phyloP scores from a whole-genome alignment of 1,140 invertebrate species.

The Agrilus planipennis region DNA sequence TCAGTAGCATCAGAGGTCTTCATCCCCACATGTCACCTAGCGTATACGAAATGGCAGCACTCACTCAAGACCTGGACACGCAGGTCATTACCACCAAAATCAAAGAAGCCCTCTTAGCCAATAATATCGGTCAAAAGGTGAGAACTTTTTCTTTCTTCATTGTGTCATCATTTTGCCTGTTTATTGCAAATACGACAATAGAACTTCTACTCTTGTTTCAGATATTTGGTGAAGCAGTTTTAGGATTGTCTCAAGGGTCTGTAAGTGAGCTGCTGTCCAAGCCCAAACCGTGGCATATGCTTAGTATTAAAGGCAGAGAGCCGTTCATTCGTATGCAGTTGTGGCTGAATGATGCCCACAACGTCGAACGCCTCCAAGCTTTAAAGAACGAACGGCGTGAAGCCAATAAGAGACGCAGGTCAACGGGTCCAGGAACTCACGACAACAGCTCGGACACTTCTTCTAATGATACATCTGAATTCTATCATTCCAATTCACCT shows the following conservation, averaged over 20 bases:
- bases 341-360: slow-evolving; percentile 90
- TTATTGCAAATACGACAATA: no score
- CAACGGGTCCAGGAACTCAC: slow-evolving; percentile 60
- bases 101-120: slow-evolving; percentile 90
- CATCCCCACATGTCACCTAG: slow-evolving; percentile 74
- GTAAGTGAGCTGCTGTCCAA: slow-evolving; percentile 95
- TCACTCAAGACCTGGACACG: slow-evolving; percentile 93
- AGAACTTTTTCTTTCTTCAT: slow-evolving; percentile 13
- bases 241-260: slow-evolving; percentile 92
- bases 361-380: slow-evolving; percentile 77
- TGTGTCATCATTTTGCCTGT: background rate
- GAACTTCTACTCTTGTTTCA: no score
- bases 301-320: slow-evolving; percentile 94
- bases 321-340: slow-evolving; percentile 98
- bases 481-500: slow-evolving; percentile 75
- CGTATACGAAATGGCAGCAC: slow-evolving; percentile 91
- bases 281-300: slow-evolving; percentile 98
- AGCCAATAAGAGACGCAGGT: slow-evolving; percentile 74
- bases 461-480: slow-evolving; percentile 78
- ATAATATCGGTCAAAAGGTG: slow-evolving; percentile 95
- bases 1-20: slow-evolving; percentile 52
- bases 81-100: slow-evolving; percentile 94
- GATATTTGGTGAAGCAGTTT: slow-evolving; percentile 93
- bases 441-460: slow-evolving; percentile 78
- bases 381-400: slow-evolving; percentile 82